Percentiles rank a stretch among this genome's conserved stretches.
Conservation (phyloP, 2,113 vertebrate genomes). For the Microcebus murinus region DNA sequence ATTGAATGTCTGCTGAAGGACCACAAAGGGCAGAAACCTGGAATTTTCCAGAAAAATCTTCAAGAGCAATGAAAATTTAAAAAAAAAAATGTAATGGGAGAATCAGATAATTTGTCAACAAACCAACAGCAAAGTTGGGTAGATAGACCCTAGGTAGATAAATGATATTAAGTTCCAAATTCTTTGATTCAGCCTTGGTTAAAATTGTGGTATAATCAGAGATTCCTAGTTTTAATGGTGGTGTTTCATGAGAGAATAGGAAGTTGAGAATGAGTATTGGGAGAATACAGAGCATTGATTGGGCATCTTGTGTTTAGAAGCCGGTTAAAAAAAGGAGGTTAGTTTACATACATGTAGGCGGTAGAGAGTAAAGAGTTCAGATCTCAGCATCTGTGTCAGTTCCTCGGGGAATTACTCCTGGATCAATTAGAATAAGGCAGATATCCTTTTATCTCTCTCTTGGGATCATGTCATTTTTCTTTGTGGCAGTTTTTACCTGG, state of each 20-base stretch:
- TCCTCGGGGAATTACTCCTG: constrained; percentile 35
- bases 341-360: background rate
- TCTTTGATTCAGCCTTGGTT: background rate
- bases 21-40: constrained; percentile 7
- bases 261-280: background rate
- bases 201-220: background rate
- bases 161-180: background rate
- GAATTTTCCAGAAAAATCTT: constrained; percentile 27
- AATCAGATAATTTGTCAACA: background rate
- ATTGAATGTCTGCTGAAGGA: constrained; percentile 55
- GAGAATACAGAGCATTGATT: background rate
- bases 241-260: background rate
- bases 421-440: background rate
- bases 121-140: background rate
- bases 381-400: background rate
- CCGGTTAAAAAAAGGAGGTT: background rate
- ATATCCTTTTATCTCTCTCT: constrained; percentile 6
- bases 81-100: background rate
- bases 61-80: background rate
- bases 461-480: constrained; percentile 44
- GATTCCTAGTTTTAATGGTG: background rate
- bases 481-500: constrained; percentile 41
- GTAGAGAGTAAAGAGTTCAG: background rate
- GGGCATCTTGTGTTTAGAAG: background rate
- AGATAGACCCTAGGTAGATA: background rate